A percentile compares a stretch with the other conserved stretches of the same genome.
Evolutionary conservation across 2,888 invertebrate species (phyloP).

Genomic region (Dusona sp.): DNA sequence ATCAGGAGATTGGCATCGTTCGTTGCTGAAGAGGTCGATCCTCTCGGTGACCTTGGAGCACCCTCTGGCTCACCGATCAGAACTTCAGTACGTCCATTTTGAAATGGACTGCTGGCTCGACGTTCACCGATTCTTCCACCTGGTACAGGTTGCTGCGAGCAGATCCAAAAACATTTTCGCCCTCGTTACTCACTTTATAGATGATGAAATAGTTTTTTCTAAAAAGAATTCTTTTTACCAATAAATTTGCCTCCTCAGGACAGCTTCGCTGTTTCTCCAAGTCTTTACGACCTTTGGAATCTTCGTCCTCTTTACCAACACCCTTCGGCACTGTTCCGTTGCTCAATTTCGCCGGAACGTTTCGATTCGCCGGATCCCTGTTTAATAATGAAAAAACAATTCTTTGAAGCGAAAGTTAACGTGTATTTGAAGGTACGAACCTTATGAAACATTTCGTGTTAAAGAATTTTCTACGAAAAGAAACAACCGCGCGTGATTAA

Average conservation of each 20-base stretch:
- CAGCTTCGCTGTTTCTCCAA: conserved; percentile 81
- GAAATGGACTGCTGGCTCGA: conserved; percentile 87
- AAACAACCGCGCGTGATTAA: neutral
- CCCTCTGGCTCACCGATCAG: conserved; percentile 88
- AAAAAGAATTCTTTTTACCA: conserved; percentile 73
- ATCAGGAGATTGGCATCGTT: conserved; percentile 81
- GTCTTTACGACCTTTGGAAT: conserved; percentile 75
- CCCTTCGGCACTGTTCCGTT: conserved; percentile 83
- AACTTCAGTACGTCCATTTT: conserved; percentile 91
- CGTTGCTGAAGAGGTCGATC: conserved; percentile 82
- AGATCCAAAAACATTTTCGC: conserved; percentile 27
- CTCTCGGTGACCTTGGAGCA: conserved; percentile 84
- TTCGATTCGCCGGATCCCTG: conserved; percentile 68
- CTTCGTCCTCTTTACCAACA: conserved; percentile 73
- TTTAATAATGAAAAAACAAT: neutral
- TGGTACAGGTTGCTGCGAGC: conserved; percentile 74
- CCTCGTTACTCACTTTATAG: neutral
- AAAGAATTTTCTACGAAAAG: neutral
- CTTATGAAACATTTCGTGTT: neutral
- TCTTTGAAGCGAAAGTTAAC: neutral
- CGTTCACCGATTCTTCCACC: conserved; percentile 82
- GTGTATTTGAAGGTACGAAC: neutral
- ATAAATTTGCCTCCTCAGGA: conserved; percentile 80
- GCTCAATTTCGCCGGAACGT: conserved; percentile 78
- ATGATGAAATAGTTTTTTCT: neutral